Evolutionary conservation across 2,888 invertebrate genomes (phyloP), one percentile per base, ranked within the genome.

Genomic region (Yponomeuta sedellus): DNA sequence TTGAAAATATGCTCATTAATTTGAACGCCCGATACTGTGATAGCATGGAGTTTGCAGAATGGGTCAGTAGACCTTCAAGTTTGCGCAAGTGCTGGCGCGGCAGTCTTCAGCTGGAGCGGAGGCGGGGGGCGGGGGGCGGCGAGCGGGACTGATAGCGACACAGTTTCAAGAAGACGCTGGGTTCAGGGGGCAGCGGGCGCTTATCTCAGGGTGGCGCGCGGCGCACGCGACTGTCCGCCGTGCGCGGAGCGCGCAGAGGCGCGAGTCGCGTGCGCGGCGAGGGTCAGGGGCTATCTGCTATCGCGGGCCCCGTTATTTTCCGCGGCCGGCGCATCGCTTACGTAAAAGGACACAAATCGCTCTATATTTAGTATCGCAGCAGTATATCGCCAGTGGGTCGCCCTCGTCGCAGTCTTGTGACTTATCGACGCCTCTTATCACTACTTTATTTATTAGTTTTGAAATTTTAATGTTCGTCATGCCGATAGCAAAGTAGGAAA

Each of bases 141-240:
- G 25, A 6, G 11, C 25, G 59, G 59, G 16, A 52, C 44, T 11
- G 59, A 22, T 58, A 58, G 22, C 22, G 58, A 58, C 44, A 25
- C 25, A 59, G 59, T 59, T 59, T 59, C 59, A 25, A 20, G 59
- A 59, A 59, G 59, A 59, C 25, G 22, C 11, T 59, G 70, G 82
- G 73, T 52, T 79, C 83, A 79, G 72, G 72, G 78, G 76, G 74
- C 81, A 75, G 34, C 57, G 64, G 75, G 34, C 52, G 64, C 72
- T 80, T 83, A 83, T 83, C 83, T 68, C 39, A 67, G 52, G 62
- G 62, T 65, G 57, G 64, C 66, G 44, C 28, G 12, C 22, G 25
- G 20, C 22, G 59, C 59, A 59, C 22, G 59, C 59, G 59, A 59
- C 12, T 25, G 12, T 25, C 10, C 12, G 20, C 20, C 59, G 8